A percentile compares a stretch with the other conserved stretches of the same genome.
These are phyloP conservation scores for Gari tellinella DNA, from an alignment of 2,888 invertebrate species.

Conservation along the genomic window DNA sequence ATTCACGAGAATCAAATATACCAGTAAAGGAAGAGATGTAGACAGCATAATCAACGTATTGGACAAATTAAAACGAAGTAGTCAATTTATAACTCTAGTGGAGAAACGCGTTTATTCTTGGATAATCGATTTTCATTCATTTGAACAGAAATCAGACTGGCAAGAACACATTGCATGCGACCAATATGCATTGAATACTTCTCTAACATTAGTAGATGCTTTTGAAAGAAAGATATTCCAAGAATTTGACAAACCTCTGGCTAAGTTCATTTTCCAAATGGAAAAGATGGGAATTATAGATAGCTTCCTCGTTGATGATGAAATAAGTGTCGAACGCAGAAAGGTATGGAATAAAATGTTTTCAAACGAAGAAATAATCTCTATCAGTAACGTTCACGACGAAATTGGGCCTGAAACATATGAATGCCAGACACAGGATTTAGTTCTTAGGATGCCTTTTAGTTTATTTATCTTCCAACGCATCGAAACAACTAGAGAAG, in stretches of 20 bases:
- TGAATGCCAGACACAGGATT: constrained; percentile 29
- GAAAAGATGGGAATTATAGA: constrained; percentile 43
- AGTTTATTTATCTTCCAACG: constrained; percentile 33
- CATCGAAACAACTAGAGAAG: constrained; percentile 50
- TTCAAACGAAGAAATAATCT: constrained; percentile 19
- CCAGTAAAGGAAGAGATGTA: constrained; percentile 33
- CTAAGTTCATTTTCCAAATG: constrained; percentile 48
- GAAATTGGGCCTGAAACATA: constrained; percentile 61
- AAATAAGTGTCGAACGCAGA: constrained; percentile 8
- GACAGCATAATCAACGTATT: constrained; percentile 43
- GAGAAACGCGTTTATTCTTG: constrained; percentile 13
- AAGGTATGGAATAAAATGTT: constrained; percentile 28
- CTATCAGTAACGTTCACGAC: constrained; percentile 33
- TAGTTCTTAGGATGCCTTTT: constrained; percentile 55
- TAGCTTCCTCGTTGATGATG: constrained; percentile 46
- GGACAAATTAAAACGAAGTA: constrained; percentile 21
- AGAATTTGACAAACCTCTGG: constrained; percentile 49
- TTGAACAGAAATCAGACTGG: constrained; percentile 36
- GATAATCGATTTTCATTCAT: neutral
- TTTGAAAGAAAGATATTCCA: constrained; percentile 42
- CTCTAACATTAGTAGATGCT: constrained; percentile 46
- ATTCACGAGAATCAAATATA: constrained; percentile 62
- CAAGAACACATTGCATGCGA: constrained; percentile 51
- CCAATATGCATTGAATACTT: constrained; percentile 32
- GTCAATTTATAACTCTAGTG: constrained; percentile 12